phyloP scores from a whole-genome alignment of 30 jellyfish, hydroid and myxozoan species.

The Hydractinia echinata region DNA sequence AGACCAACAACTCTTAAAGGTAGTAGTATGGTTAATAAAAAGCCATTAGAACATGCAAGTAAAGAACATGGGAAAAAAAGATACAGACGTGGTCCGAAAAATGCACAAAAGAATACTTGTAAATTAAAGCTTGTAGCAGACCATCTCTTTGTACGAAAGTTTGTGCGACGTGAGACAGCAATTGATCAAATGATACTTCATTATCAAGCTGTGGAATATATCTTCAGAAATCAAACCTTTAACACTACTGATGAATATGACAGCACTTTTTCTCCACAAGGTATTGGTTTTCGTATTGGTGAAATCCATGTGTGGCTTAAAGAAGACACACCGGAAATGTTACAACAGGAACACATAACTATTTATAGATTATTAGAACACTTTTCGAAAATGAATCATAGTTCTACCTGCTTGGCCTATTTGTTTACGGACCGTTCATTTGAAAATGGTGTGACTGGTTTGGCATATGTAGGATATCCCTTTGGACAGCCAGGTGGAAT shows the following conservation, averaged over 20 bases:
- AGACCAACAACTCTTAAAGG: slow-evolving; percentile 60
- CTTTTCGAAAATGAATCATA: slow-evolving; percentile 76
- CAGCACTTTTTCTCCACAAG: slow-evolving; percentile 68
- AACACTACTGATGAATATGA: slow-evolving; percentile 72
- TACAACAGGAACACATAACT: slow-evolving; percentile 61
- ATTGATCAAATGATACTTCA: slow-evolving; percentile 85
- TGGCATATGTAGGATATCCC: slow-evolving; percentile 87
- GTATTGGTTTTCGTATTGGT: slow-evolving; percentile 82
- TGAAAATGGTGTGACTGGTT: slow-evolving; percentile 85
- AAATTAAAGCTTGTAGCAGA: slow-evolving; percentile 83
- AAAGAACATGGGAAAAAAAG: slow-evolving; percentile 53
- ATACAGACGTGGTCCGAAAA: slow-evolving; percentile 70
- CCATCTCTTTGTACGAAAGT: slow-evolving; percentile 67
- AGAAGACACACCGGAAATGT: slow-evolving; percentile 62
- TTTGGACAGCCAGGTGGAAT: slow-evolving; percentile 98
- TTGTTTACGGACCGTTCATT: slow-evolving; percentile 87
- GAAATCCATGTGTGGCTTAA: slow-evolving; percentile 62
- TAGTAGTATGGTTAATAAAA: neutral
- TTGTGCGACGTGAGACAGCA: slow-evolving; percentile 72
- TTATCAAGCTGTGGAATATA: slow-evolving; percentile 88
- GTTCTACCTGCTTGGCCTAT: slow-evolving; percentile 79
- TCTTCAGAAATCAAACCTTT: slow-evolving; percentile 88
- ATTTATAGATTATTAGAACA: slow-evolving; percentile 52
- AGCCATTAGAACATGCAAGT: neutral
- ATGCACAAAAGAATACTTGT: slow-evolving; percentile 69